Base-by-base conservation (phyloP, 2,888 invertebrate genomes). In the Cephus nigrinus region DNA sequence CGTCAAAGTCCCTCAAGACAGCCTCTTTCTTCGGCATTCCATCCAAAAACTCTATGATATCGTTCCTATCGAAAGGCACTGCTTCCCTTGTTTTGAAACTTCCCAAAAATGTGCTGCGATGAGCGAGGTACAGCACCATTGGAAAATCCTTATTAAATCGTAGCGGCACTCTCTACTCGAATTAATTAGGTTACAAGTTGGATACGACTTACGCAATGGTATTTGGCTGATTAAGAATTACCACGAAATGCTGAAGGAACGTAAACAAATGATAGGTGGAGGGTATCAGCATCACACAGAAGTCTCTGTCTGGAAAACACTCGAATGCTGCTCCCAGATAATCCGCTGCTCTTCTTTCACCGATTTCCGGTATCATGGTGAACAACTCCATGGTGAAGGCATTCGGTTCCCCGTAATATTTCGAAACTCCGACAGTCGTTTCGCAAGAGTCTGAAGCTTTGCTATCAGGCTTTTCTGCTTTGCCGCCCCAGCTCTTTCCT, bases 271-370 rank as follows among this genome's bases (percentile, higher is more conserved):
- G 89, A 73, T 92, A 91, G 4, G 91, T 91, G 0, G 93, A 92
- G 0, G 95, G 95, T 11, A 94, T 84, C 11, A 94, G 93, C 79
- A 94, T 88, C 23, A 94, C 89, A 86, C 94, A 94, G 84, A 95
- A 96, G 74, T 96, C 95, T 35, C 93, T 92, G 5, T 94, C 91
- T 1, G 94, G 94, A 90, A 94, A 95, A 69, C 94, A 92, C 85
- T 95, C 94, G 88, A 96, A 96, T 0, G 95, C 93, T 0, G 94
- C 94, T 82, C 93, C 93, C 23, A 96, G 89, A 75, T 96, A 92
- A 82, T 94, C 93, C 76, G 92, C 92, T 0, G 93, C 89, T 79
- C 92, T 93, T 90, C 93, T 89, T 84, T 93, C 93, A 81, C 94
- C 94, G 80, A 94, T 93, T 69, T 92, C 92, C 1, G 92, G 90